A percentile compares a stretch with the other conserved stretches of the same genome.
phyloP scores from a whole-genome alignment of 2,113 vertebrate genomes.

The Clarias gariepinus region DNA sequence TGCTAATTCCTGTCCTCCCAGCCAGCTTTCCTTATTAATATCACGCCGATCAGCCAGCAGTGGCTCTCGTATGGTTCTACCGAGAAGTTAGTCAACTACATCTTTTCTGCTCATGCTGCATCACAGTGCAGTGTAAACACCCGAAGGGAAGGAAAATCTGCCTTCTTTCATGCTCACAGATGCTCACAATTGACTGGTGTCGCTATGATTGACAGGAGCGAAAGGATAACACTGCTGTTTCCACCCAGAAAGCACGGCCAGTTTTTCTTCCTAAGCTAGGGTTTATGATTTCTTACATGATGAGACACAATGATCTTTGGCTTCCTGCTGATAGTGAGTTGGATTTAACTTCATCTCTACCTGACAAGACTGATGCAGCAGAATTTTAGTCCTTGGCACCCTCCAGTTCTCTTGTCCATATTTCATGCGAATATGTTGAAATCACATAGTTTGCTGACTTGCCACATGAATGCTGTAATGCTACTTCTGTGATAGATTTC shows the following conservation, averaged over 20 bases:
- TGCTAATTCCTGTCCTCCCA: neutral
- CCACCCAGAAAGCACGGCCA: neutral
- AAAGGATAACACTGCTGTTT: neutral
- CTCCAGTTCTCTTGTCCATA: neutral
- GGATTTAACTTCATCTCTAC: neutral
- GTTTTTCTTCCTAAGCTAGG: neutral
- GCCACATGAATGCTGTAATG: neutral
- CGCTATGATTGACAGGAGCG: neutral
- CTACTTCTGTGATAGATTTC: neutral
- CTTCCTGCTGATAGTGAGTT: neutral
- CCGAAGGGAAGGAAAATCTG: neutral
- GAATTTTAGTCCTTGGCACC: neutral
- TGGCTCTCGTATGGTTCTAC: neutral
- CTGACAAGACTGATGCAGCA: neutral
- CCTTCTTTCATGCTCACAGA: neutral
- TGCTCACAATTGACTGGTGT: neutral
- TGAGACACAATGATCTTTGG: neutral
- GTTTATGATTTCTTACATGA: neutral
- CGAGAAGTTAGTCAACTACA: neutral
- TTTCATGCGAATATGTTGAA: neutral
- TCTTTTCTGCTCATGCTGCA: neutral
- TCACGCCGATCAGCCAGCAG: neutral
- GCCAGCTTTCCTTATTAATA: neutral
- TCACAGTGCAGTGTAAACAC: neutral
- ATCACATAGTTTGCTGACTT: neutral